Conservation (phyloP, 2,113 vertebrate species). For the Trematocara zebra region DNA sequence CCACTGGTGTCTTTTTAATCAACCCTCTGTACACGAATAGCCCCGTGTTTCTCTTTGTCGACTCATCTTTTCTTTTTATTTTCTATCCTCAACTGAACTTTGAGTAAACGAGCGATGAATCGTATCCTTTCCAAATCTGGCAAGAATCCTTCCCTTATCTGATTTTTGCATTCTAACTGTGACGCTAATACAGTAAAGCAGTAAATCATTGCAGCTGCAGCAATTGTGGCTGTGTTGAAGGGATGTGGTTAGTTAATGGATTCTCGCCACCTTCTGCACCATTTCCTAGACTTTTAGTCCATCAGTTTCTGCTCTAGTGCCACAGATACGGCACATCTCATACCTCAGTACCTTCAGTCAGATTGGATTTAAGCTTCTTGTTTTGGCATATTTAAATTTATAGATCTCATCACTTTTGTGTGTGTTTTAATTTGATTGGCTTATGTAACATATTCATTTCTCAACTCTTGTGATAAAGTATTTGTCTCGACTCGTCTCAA, state of each 20-base stretch:
- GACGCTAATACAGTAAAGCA: background rate
- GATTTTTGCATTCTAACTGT: background rate
- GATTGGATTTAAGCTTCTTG: background rate
- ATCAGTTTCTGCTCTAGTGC: background rate
- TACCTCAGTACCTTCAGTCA: background rate
- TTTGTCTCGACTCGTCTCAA: background rate
- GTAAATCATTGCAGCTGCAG: background rate
- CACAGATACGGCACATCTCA: background rate
- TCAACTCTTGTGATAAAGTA: background rate
- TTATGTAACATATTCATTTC: background rate
- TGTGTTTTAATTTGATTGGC: background rate
- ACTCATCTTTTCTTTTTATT: background rate
- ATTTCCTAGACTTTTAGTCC: fast-evolving
- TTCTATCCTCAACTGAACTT: background rate
- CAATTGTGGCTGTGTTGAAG: fast-evolving
- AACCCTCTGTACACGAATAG: background rate
- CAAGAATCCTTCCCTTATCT: background rate
- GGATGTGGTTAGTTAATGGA: background rate
- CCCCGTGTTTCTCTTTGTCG: background rate
- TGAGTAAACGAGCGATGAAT: background rate
- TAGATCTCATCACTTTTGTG: background rate
- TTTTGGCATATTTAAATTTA: background rate
- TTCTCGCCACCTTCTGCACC: background rate
- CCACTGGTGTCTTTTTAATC: background rate
- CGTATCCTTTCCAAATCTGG: background rate